These are phyloP conservation scores for Enteromius viviparus DNA, from an alignment of 2,797 vertebrate genomes.

Conservation along the genomic window DNA sequence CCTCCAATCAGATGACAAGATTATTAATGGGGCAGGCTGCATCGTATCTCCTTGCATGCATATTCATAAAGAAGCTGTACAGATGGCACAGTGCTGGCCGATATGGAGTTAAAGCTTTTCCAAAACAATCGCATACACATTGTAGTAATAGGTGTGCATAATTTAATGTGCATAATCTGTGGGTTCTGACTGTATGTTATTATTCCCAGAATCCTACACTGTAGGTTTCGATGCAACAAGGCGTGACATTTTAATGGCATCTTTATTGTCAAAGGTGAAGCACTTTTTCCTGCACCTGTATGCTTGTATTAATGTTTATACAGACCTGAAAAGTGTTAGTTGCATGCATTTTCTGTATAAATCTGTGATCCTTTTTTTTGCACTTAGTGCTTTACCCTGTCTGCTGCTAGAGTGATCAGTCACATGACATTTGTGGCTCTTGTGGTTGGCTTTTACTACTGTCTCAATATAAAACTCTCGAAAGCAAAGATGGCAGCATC, in stretches of 20 bases:
- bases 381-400: background rate
- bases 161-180: background rate
- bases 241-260: background rate
- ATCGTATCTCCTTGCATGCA: conserved; percentile 91
- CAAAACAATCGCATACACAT: conserved; percentile 31
- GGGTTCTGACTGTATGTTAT: background rate
- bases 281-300: background rate
- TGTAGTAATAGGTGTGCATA: conserved; percentile 11
- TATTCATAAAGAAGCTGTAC: conserved; percentile 89
- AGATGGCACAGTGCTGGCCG: conserved; percentile 84
- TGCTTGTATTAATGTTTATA: background rate
- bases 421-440: background rate
- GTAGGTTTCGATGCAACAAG: background rate
- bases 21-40: conserved; percentile 92
- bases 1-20: conserved; percentile 92
- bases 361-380: background rate
- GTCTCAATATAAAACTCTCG: background rate
- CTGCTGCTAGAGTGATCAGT: background rate
- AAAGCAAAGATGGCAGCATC: conserved; percentile 5
- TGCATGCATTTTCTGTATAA: background rate
- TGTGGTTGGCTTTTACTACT: background rate
- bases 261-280: background rate
- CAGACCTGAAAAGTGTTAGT: background rate
- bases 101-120: conserved; percentile 65
- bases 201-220: background rate